Percentiles rank a stretch among this genome's conserved stretches.
Evolutionary conservation across 2,797 vertebrate genomes (phyloP).

Genomic region (Prunella strophiata): DNA sequence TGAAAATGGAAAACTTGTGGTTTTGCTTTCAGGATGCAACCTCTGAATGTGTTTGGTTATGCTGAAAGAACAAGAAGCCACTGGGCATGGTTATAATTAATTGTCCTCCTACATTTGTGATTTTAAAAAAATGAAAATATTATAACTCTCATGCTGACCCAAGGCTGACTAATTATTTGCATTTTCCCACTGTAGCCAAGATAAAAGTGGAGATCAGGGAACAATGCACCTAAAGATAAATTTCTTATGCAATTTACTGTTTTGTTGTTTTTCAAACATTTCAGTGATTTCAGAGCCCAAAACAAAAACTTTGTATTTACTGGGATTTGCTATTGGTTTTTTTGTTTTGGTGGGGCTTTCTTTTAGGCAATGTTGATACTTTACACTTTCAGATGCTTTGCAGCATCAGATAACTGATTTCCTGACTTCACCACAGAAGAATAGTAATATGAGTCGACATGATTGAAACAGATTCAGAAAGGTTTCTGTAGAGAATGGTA

Average conservation of each 20-base stretch:
- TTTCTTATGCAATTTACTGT: neutral
- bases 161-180: neutral
- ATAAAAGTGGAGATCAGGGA: neutral
- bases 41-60: neutral
- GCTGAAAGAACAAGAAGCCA: neutral
- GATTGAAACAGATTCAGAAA: neutral
- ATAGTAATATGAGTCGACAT: neutral
- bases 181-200: neutral
- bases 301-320: neutral
- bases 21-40: neutral
- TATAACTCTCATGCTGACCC: neutral
- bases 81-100: neutral
- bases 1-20: neutral
- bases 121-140: neutral
- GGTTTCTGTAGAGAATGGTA: neutral
- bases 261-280: neutral
- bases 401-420: neutral
- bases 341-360: neutral
- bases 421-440: neutral
- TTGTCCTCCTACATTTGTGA: neutral
- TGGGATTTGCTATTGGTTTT: neutral
- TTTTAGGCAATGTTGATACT: neutral
- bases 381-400: neutral
- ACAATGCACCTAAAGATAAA: neutral
- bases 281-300: neutral